Evolutionary conservation across 2,888 invertebrate species (phyloP).

Genomic region (Drosophila setosimentum): DNA sequence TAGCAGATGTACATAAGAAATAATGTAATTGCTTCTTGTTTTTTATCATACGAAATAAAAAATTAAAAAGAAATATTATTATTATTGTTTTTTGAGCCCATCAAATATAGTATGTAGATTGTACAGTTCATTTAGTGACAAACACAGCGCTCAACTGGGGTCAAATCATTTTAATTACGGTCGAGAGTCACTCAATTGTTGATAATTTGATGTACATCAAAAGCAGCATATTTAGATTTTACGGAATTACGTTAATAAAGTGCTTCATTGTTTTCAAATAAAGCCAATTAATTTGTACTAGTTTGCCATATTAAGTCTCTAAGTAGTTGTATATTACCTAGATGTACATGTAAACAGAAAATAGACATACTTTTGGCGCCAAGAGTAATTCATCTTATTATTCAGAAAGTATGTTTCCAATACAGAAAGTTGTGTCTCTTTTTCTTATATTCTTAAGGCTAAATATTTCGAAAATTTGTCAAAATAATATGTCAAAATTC

Average conservation of each 20-base stretch:
- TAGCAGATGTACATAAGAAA: background rate
- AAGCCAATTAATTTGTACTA: constrained; percentile 68
- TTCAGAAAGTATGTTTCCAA: background rate
- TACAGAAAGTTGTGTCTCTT: too few species aligned
- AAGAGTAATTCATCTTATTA: background rate
- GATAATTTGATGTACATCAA: constrained; percentile 13
- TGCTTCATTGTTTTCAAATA: constrained; percentile 72
- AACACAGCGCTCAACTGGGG: constrained; percentile 29
- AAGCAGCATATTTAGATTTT: background rate
- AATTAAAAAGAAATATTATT: constrained; percentile 8
- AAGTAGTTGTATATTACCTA: background rate
- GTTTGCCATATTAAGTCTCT: constrained; percentile 17
- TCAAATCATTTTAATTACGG: constrained; percentile 70
- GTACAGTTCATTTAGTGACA: constrained; percentile 4
- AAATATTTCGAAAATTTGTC: background rate
- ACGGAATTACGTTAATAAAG: constrained; percentile 15
- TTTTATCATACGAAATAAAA: background rate
- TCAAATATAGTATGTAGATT: background rate
- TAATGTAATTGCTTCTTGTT: background rate
- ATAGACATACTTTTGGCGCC: background rate
- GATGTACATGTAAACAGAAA: background rate
- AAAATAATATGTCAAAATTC: too few species aligned
- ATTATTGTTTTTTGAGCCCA: constrained; percentile 16
- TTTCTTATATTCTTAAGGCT: fast-evolving
- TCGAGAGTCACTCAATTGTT: constrained; percentile 75